Conservation (phyloP, 2,113 vertebrate genomes). For the Oreochromis aureus region DNA sequence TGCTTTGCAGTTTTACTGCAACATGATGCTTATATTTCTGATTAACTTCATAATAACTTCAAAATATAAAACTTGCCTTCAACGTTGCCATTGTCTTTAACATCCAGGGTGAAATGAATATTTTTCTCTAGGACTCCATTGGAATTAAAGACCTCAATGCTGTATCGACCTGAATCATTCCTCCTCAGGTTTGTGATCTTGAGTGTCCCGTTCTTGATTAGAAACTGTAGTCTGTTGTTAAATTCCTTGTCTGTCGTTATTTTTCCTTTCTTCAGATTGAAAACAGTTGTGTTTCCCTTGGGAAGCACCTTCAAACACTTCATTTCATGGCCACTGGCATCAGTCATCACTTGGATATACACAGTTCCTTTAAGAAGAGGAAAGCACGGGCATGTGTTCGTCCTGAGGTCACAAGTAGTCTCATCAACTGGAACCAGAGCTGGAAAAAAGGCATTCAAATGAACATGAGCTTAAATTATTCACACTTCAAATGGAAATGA, state of each 20-base stretch:
- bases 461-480: not conserved
- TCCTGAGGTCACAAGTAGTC: not conserved
- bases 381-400: not conserved
- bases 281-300: not conserved
- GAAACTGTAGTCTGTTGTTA: not conserved
- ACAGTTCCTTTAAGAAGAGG: not conserved
- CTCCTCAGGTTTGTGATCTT: not conserved
- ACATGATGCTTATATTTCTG: not conserved
- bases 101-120: not conserved
- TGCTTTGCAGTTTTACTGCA: not conserved
- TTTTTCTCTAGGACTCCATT: not conserved
- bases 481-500: not conserved
- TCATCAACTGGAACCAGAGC: accelerated
- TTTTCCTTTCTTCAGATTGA: not conserved
- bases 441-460: accelerated
- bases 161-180: conserved; percentile 42
- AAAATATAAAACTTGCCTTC: not conserved
- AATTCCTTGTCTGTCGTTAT: accelerated
- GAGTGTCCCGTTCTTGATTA: conserved; percentile 28
- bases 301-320: not conserved
- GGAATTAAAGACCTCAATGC: not conserved
- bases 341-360: accelerated
- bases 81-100: conserved; percentile 42
- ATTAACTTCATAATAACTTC: not conserved
- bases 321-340: accelerated